Evolutionary conservation across 2,113 vertebrate genomes (phyloP).

Genomic region (Gambusia affinis): DNA sequence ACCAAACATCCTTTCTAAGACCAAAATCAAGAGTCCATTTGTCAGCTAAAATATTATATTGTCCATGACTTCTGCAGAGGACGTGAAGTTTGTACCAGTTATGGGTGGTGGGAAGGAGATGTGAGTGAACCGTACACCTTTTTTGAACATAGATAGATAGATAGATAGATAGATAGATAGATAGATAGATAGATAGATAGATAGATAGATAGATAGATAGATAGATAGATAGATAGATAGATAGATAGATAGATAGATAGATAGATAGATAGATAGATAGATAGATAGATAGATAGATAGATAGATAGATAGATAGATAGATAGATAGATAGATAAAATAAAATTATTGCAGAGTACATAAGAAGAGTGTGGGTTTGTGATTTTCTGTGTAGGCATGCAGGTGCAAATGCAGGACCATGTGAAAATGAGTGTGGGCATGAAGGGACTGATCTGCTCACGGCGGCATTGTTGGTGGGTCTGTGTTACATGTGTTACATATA

Average conservation of each 20-base stretch:
- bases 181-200: conserved; percentile 31
- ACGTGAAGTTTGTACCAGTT: neutral
- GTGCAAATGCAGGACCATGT: conserved; percentile 33
- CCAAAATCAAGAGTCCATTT: neutral
- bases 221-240: conserved; percentile 6
- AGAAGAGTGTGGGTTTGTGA: conserved; percentile 44
- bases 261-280: conserved; percentile 28
- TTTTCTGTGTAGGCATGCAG: conserved; percentile 51
- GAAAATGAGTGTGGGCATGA: conserved; percentile 51
- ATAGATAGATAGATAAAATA: conserved; percentile 24
- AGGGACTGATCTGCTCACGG: conserved; percentile 39
- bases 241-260: conserved; percentile 19
- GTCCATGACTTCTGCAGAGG: neutral
- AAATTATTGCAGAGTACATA: conserved; percentile 42
- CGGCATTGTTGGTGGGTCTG: conserved; percentile 7
- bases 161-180: conserved; percentile 8
- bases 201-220: neutral
- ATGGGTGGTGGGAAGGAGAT: neutral
- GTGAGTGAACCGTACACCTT: neutral
- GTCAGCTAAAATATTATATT: neutral
- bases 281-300: conserved; percentile 16
- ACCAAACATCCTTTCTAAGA: neutral
- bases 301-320: conserved; percentile 23
- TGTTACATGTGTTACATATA: neutral
- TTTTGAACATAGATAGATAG: neutral